These are phyloP conservation scores for Laticauda colubrina DNA, from an alignment of 2,113 vertebrate species.

Conservation along the genomic window DNA sequence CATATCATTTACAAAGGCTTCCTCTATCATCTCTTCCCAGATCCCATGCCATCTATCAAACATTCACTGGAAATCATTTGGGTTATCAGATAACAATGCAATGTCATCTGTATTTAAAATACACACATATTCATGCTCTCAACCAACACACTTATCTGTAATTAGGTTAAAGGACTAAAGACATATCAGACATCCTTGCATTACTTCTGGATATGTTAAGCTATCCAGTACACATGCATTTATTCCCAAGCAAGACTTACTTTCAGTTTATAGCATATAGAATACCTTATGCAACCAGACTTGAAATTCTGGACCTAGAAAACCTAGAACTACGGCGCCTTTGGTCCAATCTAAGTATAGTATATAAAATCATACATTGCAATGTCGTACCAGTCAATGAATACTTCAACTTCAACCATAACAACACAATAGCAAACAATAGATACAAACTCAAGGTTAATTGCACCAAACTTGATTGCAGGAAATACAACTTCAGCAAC, in stretches of 20 bases:
- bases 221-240: not conserved
- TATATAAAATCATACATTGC: too few species aligned
- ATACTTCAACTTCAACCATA: too few species aligned
- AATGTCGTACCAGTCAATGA: too few species aligned
- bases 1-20: not conserved
- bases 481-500: too few species aligned
- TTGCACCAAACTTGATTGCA: too few species aligned
- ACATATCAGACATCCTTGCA: not conserved
- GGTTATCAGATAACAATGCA: not conserved
- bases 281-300: too few species aligned
- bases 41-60: not conserved
- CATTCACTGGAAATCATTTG: not conserved
- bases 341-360: too few species aligned
- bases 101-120: not conserved
- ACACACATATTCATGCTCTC: not conserved
- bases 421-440: too few species aligned
- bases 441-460: too few species aligned
- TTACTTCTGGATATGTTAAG: not conserved
- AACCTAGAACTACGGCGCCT: too few species aligned
- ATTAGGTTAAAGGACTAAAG: not conserved
- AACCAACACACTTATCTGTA: not conserved
- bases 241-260: not conserved
- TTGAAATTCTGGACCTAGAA: too few species aligned
- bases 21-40: not conserved
- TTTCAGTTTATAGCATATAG: not conserved